phyloP scores from a whole-genome alignment of 2,888 invertebrate genomes.

The Andrena praecox region DNA sequence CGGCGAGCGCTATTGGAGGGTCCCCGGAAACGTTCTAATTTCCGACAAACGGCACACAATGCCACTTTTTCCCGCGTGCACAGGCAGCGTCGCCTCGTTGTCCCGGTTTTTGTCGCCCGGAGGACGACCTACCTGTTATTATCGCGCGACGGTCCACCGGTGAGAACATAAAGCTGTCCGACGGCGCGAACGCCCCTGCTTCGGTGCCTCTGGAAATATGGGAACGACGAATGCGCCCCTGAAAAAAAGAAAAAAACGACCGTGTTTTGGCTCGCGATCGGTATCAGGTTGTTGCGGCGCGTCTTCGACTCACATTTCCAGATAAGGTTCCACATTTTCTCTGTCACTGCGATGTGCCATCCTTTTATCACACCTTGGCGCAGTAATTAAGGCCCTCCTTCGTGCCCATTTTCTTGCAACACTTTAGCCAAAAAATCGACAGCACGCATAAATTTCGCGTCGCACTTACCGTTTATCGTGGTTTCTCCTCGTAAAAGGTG shows the following conservation, averaged over 20 bases:
- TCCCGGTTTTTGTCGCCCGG: constrained; percentile 67
- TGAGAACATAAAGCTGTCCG: constrained; percentile 71
- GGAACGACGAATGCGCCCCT: background rate
- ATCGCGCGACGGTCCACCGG: constrained; percentile 73
- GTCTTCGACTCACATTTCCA: no score
- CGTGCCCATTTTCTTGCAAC: background rate
- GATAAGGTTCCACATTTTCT: background rate
- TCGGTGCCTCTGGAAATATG: constrained; percentile 15
- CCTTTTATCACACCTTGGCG: background rate
- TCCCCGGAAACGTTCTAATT: constrained; percentile 73
- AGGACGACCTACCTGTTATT: constrained; percentile 73
- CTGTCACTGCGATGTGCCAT: background rate
- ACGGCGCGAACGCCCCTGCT: constrained; percentile 8
- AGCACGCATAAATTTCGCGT: constrained; percentile 28
- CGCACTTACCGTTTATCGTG: constrained; percentile 22
- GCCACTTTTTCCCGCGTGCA: constrained; percentile 50
- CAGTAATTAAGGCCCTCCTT: background rate
- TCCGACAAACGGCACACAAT: constrained; percentile 67
- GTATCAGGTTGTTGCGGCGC: background rate
- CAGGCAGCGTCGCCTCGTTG: constrained; percentile 46
- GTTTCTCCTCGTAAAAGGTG: constrained; percentile 38
- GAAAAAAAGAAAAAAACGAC: background rate
- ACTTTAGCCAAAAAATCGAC: background rate
- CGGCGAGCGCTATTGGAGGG: constrained; percentile 41
- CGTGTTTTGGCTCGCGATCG: background rate